Evolutionary conservation across 2,888 invertebrate genomes (phyloP), one percentile per base, ranked within the genome.

Genomic region (Magallana nippona): DNA sequence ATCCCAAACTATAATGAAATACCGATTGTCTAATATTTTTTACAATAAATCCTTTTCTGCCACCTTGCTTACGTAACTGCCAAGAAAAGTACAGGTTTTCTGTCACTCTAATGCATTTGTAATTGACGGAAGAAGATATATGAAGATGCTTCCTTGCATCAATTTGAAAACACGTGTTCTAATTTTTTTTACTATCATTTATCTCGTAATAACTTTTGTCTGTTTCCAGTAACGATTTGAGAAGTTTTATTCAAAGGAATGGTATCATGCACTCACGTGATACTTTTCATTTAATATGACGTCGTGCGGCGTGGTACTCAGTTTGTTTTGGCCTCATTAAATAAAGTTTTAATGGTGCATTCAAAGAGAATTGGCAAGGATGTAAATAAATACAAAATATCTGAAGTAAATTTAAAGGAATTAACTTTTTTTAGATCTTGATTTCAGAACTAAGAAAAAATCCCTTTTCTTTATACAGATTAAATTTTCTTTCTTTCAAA

Each of bases 301-400:
- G 44, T 44, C 44, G 44, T 44, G 44, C 44, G 5, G 44, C 44
- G 5, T 44, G 44, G 8, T 44, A 3, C 0, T 44, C 44, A 44
- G 22, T 71, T 71, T 27, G 5, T 71, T 27, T 71, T 71, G 19
- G 27, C 27, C 27, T 32, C 22, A 27, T 71, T 71, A 71, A 71
- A 27, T 71, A 27, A 27, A 71, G 71, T 11, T 71, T 71, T 32
- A 71, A 71, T 71, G 71, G 2, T 27, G 71, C 71, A 71, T 71
- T 15, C 71, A 3, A 27, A 71, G 71, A 71, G 27, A 71, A 27
- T 71, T 71, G 71, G 71, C 71, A 15, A 32, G 13, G 2, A 15
- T 44, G 44, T 71, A 13, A n/a, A n/a, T n/a, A n/a, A n/a, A 71
- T 27, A 27, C 22, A 19, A 10, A 27, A 71, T 13, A 32, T 27